Percentiles rank a stretch among this genome's conserved stretches.
Evolutionary conservation across 2,797 vertebrate genomes (phyloP).

Genomic region (Menidia menidia): DNA sequence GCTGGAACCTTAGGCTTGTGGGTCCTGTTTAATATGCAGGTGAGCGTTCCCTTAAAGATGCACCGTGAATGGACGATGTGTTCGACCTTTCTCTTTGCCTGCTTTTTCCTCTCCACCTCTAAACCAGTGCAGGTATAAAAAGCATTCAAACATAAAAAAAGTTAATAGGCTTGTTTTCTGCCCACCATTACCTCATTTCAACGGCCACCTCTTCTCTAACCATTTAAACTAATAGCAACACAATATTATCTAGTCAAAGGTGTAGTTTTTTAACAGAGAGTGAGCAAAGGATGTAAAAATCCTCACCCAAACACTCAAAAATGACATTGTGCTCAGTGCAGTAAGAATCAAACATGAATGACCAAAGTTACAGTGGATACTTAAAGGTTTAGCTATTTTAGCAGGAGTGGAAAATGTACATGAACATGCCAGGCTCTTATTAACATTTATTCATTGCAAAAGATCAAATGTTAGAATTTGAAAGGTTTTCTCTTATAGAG

Average conservation of each 20-base stretch:
- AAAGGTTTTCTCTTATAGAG: slow-evolving; percentile 17
- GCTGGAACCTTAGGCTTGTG: slow-evolving; percentile 34
- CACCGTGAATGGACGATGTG: slow-evolving; percentile 39
- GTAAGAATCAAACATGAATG: slow-evolving; percentile 37
- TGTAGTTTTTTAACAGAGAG: slow-evolving; percentile 24
- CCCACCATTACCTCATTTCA: slow-evolving; percentile 41
- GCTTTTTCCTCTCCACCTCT: slow-evolving; percentile 13
- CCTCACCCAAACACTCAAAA: slow-evolving; percentile 33
- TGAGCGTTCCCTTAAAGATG: slow-evolving; percentile 26
- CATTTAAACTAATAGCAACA: slow-evolving; percentile 46
- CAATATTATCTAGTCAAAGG: slow-evolving; percentile 50
- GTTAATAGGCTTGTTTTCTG: slow-evolving; percentile 17
- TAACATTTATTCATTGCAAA: slow-evolving; percentile 17
- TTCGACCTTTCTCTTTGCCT: slow-evolving; percentile 32
- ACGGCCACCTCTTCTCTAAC: slow-evolving; percentile 34
- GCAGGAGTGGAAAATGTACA: neutral
- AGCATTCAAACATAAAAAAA: slow-evolving; percentile 18
- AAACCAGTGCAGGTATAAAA: slow-evolving; percentile 5
- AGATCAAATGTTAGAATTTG: slow-evolving; percentile 11
- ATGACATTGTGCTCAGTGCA: slow-evolving; percentile 28
- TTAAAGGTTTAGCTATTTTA: slow-evolving; percentile 4
- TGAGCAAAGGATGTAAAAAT: neutral
- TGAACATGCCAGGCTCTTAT: slow-evolving; percentile 11
- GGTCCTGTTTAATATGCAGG: slow-evolving; percentile 55
- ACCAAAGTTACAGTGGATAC: slow-evolving; percentile 21